Evolutionary conservation across 2,888 invertebrate genomes (phyloP), one percentile per base, ranked within the genome.

Genomic region (Pycnomerus fuliginosus): DNA sequence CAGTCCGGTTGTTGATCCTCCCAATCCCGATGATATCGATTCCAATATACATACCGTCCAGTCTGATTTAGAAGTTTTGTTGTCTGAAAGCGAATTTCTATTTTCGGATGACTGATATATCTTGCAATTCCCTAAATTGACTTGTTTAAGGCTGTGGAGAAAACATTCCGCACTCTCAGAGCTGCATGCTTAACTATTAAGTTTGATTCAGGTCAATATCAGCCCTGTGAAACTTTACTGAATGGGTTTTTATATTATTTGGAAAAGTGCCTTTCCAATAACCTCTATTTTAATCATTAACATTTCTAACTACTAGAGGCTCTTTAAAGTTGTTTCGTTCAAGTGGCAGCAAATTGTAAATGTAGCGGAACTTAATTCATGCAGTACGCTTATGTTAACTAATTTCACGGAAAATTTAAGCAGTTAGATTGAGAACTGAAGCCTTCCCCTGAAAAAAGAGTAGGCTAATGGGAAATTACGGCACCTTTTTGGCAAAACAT

Each of bases 41-140:
- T 78, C 79, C 49, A 78, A 79, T 62, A 68, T 78, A 29, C 79
- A 80, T 67, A 80, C 79, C 62, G 79, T 80, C 68, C 80, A 80
- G 53, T 79, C 79, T 34, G 80, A 80, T 67, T 70, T 80, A 60
- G 80, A 80, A 61, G 80, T 80, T 48, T 69, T 80, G 17, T 70
- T 80, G 31, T 79, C 79, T 39, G 78, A 79, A 63, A 78, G 76
- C 61, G 78, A 79, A 61, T 77, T 76, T 50, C 68, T 77, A 41
- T 76, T 76, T 60, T 74, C 76, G 52, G 75, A 76, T 54, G 74
- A 74, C 67, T 74, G 73, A 74, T 67, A 49, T 40, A 47, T 52
- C 47, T 39, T 48, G 39, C 33, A 38, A 25, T 38, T 37, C 34
- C 16, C 49, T 34, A 40, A 44, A 33, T 27, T 38, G 37, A 45